Base-by-base conservation (phyloP, 2,797 vertebrate species). In the Anas flavirostris region DNA sequence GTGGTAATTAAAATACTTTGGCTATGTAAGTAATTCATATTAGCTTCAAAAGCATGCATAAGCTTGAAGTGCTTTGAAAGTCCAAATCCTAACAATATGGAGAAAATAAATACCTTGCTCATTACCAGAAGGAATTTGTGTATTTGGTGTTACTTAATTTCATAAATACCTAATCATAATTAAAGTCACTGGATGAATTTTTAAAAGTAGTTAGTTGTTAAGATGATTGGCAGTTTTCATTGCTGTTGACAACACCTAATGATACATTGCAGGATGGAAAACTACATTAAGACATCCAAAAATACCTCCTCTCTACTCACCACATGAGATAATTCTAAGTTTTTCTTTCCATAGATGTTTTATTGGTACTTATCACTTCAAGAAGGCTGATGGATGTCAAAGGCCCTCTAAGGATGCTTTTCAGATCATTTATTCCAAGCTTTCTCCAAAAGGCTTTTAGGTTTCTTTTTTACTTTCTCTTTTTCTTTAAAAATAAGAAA, bases 161-260 rank as follows among this genome's bases (percentile, higher is more conserved):
- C 90, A 97, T 95, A 97, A 96, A 96, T 95, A 97, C 91, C 97
- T 98, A 95, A 96, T 97, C 96, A 97, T 97, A 95, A 97, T 98
- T 97, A 98, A 97, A 95, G 86, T 96, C 91, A 95, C 39, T 88
- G 84, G 95, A 95, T 91, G 94, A 80, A 74, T 94, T 97, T 97
- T 97, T 96, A 90, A 95, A 97, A 97, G 95, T 93, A 96, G 94
- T 92, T 95, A 88, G 82, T 86, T 96, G 94, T 97, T 98, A 96
- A 96, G 80, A 85, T 97, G 97, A 98, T 93, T 98, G 97, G 81
- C 97, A 97, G 94, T 97, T 97, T 97, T 93, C 80, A 91, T 92
- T 91, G 92, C 94, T 96, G 96, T 94, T 98, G 95, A 97, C 96
- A 98, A 95, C 94, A 96, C 91, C 95, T 98, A 97, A 98, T 95